Evolutionary conservation across 2,888 invertebrate species (phyloP).

Genomic region (Drosophila subsilvestris): DNA sequence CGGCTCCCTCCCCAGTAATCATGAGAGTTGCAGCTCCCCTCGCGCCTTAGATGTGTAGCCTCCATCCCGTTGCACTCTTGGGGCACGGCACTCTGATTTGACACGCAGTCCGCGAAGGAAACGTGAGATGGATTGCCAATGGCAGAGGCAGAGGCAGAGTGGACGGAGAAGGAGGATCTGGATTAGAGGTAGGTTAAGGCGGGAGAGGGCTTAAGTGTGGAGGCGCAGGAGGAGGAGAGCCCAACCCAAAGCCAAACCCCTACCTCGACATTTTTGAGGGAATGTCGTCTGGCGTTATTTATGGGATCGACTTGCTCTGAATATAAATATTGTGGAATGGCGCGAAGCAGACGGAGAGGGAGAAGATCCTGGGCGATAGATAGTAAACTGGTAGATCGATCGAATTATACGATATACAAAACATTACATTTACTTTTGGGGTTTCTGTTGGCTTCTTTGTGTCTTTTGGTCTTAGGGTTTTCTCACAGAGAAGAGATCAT

Average conservation of each 20-base stretch:
- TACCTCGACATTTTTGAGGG: conserved; percentile 24
- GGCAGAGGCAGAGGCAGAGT: too few species aligned
- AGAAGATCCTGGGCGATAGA: conserved; percentile 7
- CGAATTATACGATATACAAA: too few species aligned
- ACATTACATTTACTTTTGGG: too few species aligned
- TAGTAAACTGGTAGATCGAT: too few species aligned
- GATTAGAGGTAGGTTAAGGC: background rate
- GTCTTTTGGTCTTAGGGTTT: too few species aligned
- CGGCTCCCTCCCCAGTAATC: background rate
- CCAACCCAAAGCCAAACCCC: conserved; percentile 14
- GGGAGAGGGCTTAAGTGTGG: background rate
- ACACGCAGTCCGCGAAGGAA: conserved; percentile 35
- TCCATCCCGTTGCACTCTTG: background rate
- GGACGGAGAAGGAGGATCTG: background rate
- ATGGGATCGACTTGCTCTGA: conserved; percentile 38
- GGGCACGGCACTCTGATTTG: conserved; percentile 36
- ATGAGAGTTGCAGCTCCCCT: background rate
- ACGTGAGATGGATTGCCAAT: conserved; percentile 31
- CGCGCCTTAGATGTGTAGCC: too few species aligned
- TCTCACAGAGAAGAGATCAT: too few species aligned
- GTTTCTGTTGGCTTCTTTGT: too few species aligned
- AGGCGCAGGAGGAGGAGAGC: background rate
- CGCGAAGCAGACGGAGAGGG: background rate
- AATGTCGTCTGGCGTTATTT: conserved; percentile 25
- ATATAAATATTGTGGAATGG: conserved; percentile 18